Base-by-base conservation (phyloP, 2,888 invertebrate species). In the Mesorhabditis spiculigera region DNA sequence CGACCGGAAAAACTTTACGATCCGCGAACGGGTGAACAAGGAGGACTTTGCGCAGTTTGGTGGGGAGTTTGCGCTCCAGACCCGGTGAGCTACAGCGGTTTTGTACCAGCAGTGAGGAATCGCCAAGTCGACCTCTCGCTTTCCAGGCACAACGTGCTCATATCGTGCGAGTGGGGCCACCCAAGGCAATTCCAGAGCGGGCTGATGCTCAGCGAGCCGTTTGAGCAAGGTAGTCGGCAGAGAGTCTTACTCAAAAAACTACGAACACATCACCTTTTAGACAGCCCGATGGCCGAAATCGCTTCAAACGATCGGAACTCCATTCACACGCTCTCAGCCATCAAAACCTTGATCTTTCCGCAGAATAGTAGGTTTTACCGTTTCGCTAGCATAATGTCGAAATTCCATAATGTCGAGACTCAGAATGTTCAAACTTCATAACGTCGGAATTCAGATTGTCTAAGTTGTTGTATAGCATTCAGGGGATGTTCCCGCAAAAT, bases 161-260 rank as follows among this genome's bases (percentile, higher is more conserved):
- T 95, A 43, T 90, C 94, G n/a, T 90, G 92, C 0, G 95, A 95
- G 88, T 97, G 95, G 95, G 95, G 93, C 0, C 90, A 91, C 0
- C 96, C 96, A 0, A 91, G 73, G 10, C 43, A 73, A 45, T 72
- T 79, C 43, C 68, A 73, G n/a, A 68, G 73, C 50, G 77, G 76
- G 8, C 62, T 76, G 8, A 43, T 67, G n/a, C 45, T 71, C 0
- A 66, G 68, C 58, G 76, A 74, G 44, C 63, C 8, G 8, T 50
- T 76, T 5, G 74, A 76, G 44, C 73, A 76, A 45, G 73, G 75
- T 75, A 67, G 28, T 45, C 13, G 28, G 63, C 8, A 63, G 28
- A n/a, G 0, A 2, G 3, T 13, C 1, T 2, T 13, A 50, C 8
- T 13, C 0, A 50, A 50, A 50, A n/a, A 50, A 50, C 3, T 28